Evolutionary conservation across 2,113 vertebrate species (phyloP), one percentile per base, ranked within the genome.

Genomic region (Cyprinodon tularosa): DNA sequence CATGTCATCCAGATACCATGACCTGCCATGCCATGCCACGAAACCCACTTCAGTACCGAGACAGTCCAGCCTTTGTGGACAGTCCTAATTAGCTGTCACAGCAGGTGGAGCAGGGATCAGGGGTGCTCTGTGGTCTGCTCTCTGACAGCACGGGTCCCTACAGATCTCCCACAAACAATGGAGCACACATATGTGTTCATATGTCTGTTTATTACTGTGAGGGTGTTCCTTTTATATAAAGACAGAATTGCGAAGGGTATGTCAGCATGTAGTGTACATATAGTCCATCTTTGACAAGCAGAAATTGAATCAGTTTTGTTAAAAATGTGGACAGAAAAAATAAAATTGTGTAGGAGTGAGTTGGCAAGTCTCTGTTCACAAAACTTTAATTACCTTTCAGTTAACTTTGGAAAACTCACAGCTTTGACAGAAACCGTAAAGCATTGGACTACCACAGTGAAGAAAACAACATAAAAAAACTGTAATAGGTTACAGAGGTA

Each of bases 41-140:
- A 86, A 88, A 85, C 84, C 80, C 80, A 82, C 85, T 89, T 89
- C 83, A 85, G 89, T 81, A 78, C 84, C 82, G 83, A 88, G 88
- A 90, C 89, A 89, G 76, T 74, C 76, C 76, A 72, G 82, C 78
- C 70, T 83, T 78, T 84, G 79, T 86, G 87, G 87, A 77, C 77
- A 75, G 76, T 84, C 83, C 85, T 94, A 93, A 94, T 94, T 92
- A 93, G 91, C 90, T 93, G 91, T 91, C 93, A 90, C 91, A 88
- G 89, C 91, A 91, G 89, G 92, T 89, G 88, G 88, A 87, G 83
- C 86, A 79, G 84, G 72, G 77, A 88, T 83, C 82, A 72, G 85
- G 82, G 77, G 84, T 80, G 72, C 78, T 76, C 65, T 82, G 73
- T 75, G 87, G 85, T 86, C 86, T 87, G 81, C 82, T 84, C 86